Percentiles rank a stretch among this genome's conserved stretches.
Conservation (phyloP, 2,888 invertebrate genomes). For the Lycocerus yunnanus region DNA sequence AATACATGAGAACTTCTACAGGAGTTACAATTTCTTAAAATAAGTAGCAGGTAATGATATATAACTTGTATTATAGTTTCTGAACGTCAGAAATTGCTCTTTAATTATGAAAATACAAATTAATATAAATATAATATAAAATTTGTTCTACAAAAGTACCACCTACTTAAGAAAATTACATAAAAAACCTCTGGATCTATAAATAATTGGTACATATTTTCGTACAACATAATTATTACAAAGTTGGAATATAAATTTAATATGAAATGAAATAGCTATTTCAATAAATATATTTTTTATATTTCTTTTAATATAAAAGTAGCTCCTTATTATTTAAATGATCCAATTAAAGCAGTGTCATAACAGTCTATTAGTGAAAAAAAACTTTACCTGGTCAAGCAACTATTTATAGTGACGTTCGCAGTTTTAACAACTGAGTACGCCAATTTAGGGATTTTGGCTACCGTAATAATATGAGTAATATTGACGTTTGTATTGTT, state of each 20-base stretch:
- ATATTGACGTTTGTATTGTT: too few relatives aligned
- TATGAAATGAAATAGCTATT: background rate
- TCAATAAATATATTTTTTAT: background rate
- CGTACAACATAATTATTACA: background rate
- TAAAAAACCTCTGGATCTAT: background rate
- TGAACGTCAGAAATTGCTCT: background rate
- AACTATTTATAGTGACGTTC: background rate
- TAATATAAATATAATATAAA: background rate
- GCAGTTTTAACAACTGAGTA: background rate
- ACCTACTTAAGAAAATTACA: background rate
- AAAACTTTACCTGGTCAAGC: too few relatives aligned
- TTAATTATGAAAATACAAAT: background rate
- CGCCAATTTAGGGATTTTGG: too few relatives aligned
- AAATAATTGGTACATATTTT: background rate
- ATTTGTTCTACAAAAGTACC: background rate
- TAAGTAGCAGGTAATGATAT: constrained; percentile 13
- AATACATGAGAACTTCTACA: constrained; percentile 27
- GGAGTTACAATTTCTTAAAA: constrained; percentile 17
- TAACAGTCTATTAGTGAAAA: background rate
- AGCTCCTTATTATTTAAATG: background rate
- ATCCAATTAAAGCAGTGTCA: background rate
- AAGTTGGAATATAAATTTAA: background rate
- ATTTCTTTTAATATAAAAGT: background rate
- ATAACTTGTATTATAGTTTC: background rate
- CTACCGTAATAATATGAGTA: too few relatives aligned